Base-by-base conservation (phyloP, 2,888 invertebrate species). In the Chaetogeoica ovagalla region DNA sequence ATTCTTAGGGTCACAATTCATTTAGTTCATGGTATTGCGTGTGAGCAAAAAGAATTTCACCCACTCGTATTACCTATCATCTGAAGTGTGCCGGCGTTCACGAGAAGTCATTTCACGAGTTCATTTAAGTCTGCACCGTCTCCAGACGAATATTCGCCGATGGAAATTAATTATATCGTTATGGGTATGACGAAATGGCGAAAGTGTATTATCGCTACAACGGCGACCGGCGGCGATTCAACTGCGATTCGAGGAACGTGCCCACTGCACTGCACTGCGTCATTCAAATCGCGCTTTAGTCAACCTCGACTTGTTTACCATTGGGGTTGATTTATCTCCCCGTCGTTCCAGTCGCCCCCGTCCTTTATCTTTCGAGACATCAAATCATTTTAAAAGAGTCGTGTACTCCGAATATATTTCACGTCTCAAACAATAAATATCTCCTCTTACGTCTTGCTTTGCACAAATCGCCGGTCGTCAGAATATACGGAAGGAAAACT, bases 361-460 rank as follows among this genome's bases (percentile, higher is more conserved):
- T 75, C 23, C 55, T 57, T 65, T 65, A 65, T 75, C 74, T 66
- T 66, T 57, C 23, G 4, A 57, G 68, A 76, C 76, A 70, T 69
- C 62, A 77, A 77, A 77, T 77, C 70, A 77, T 77, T 77, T 62
- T 70, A 37, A 77, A 70, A 70, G 39, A 75, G 74, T 66, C 74
- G 74, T 19, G 65, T 65, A 48, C 37, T 19, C 39, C 13, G 17
- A n/a, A 66, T 66, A 66, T n/a, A 19, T 65, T 39, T 65, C 48
- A 72, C 48, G 72, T 75, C 52, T 57, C 65, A 57, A 39, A 43
- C 74, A 19, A 23, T 57, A 66, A 75, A 66, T 75, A 75, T 65
- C 74, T 66, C 7, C 65, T 75, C 65, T 6, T 75, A 75, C 23
- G 74, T 75, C 74, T 75, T 75, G 43, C 74, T 75, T 66, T 75